A percentile compares a stretch with the other conserved stretches of the same genome.
These are phyloP conservation scores for Bufo bufo DNA, from an alignment of 2,113 vertebrate genomes.

Conservation along the genomic window DNA sequence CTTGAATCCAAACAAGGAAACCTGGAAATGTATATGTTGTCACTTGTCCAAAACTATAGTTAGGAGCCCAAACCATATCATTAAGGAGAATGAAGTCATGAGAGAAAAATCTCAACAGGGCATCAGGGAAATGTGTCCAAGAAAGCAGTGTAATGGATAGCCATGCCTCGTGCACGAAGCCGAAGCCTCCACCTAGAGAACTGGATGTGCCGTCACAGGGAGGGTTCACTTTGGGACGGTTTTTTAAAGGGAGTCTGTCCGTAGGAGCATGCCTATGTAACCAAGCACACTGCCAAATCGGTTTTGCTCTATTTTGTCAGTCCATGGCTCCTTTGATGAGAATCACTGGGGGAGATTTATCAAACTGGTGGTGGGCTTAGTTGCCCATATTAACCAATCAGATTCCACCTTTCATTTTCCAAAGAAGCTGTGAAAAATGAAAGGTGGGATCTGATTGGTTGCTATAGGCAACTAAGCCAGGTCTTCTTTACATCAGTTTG, in stretches of 20 bases:
- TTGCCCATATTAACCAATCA: too few species aligned
- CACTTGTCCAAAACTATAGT: slow-evolving; percentile 13
- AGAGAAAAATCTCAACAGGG: slow-evolving; percentile 4
- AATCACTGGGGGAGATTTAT: too few species aligned
- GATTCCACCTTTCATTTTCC: too few species aligned
- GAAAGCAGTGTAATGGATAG: neutral
- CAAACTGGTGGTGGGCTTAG: too few species aligned
- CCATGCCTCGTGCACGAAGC: neutral
- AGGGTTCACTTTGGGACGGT: neutral
- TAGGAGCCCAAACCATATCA: neutral
- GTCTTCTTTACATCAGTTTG: too few species aligned
- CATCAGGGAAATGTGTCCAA: neutral
- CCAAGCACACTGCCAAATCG: too few species aligned
- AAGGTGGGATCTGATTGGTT: too few species aligned
- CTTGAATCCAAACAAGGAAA: neutral
- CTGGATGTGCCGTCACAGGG: neutral
- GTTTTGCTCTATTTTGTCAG: too few species aligned
- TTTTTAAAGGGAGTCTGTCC: neutral
- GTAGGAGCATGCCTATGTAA: too few species aligned
- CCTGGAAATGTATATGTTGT: neutral
- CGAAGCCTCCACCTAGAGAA: neutral
- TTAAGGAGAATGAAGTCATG: slow-evolving; percentile 17
- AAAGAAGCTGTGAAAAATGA: too few species aligned
- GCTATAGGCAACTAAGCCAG: too few species aligned
- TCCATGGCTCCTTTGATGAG: too few species aligned